These are phyloP conservation scores for Bufo gargarizans DNA, from an alignment of 2,113 vertebrate species.

Conservation along the genomic window DNA sequence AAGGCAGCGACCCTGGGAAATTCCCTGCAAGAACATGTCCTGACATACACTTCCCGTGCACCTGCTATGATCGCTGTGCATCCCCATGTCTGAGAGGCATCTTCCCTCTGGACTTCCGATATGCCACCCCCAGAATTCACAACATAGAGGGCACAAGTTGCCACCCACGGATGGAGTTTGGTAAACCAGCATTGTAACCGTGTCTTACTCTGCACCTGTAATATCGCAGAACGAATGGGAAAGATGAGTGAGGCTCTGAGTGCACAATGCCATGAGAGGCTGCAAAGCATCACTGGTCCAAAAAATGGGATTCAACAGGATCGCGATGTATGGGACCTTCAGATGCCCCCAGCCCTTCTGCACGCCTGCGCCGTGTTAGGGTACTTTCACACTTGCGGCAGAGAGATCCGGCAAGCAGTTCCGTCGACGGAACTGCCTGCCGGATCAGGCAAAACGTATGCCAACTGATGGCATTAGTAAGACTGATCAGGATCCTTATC, in stretches of 20 bases:
- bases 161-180: background rate
- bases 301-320: background rate
- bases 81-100: background rate
- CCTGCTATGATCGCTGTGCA: slow-evolving; percentile 37
- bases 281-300: background rate
- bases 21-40: slow-evolving; percentile 54
- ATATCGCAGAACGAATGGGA: background rate
- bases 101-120: background rate
- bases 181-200: background rate
- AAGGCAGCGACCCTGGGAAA: slow-evolving; percentile 46
- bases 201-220: background rate
- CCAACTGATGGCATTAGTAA: no score
- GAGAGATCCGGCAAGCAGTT: no score
- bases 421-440: no score
- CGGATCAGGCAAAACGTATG: no score
- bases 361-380: no score
- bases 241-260: background rate
- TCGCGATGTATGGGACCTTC: no score
- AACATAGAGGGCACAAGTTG: slow-evolving; percentile 8
- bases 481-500: no score
- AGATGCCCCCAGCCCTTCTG: no score
- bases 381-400: no score
- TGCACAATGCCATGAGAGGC: background rate
- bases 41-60: slow-evolving; percentile 50
- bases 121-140: slow-evolving; percentile 36